Evolutionary conservation across 2,113 vertebrate species (phyloP).

Genomic region (Dicaeum eximium): DNA sequence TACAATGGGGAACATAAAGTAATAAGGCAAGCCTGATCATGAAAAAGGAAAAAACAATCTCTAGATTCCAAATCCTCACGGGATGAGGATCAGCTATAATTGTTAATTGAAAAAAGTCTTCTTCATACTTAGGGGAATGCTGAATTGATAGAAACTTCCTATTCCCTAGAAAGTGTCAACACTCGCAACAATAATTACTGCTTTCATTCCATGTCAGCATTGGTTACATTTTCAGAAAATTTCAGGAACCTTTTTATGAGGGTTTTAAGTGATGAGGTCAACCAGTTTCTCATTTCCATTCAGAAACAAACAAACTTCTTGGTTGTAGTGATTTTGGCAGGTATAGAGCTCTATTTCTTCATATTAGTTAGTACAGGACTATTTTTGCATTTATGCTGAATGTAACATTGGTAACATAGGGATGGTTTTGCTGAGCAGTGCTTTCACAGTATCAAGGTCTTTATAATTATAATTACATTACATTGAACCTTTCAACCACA

Average conservation of each 20-base stretch:
- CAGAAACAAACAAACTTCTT: not conserved
- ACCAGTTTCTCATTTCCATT: not conserved
- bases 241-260: not conserved
- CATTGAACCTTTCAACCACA: not conserved
- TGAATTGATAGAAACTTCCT: not conserved
- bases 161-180: not conserved
- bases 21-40: not conserved
- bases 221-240: not conserved
- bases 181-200: not conserved
- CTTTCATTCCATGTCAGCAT: not conserved
- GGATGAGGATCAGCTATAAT: not conserved
- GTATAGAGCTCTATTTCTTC: not conserved
- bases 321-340: not conserved
- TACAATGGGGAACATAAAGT: not conserved
- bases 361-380: rapidly evolving
- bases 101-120: not conserved
- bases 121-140: not conserved
- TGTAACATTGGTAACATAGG: not conserved
- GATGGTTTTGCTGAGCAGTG: not conserved
- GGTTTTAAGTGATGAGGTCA: not conserved
- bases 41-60: not conserved
- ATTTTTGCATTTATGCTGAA: not conserved
- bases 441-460: not conserved
- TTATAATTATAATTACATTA: not conserved
- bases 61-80: not conserved